Percentiles rank a stretch among this genome's conserved stretches.
phyloP scores from a whole-genome alignment of 1,140 invertebrate genomes.

The Drosophila kanapiae region DNA sequence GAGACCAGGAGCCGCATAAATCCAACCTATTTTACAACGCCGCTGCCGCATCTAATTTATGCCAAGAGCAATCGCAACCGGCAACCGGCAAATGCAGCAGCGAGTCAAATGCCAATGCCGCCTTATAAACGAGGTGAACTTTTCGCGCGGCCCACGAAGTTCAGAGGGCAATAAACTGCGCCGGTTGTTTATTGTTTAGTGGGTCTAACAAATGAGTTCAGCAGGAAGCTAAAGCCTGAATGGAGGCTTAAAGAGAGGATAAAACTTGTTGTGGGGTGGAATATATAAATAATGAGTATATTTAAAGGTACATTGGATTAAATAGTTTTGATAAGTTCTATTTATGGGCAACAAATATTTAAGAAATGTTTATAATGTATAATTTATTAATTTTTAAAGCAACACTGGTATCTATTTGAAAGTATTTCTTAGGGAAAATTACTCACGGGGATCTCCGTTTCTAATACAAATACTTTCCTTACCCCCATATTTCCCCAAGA shows the following conservation, averaged over 20 bases:
- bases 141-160: slow-evolving; percentile 48
- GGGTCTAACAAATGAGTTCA: slow-evolving; percentile 24
- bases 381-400: neutral
- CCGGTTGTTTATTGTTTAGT: slow-evolving; percentile 37
- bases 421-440: neutral
- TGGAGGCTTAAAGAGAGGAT: slow-evolving; percentile 1
- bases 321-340: neutral
- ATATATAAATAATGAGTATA: too few species aligned
- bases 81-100: slow-evolving; percentile 13
- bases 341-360: neutral
- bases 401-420: neutral
- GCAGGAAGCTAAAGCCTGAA: slow-evolving; percentile 17
- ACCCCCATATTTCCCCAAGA: neutral
- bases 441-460: too few species aligned
- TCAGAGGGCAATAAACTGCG: slow-evolving; percentile 77
- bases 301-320: neutral
- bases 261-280: neutral
- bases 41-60: slow-evolving; percentile 70
- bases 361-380: neutral
- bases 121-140: slow-evolving; percentile 65
- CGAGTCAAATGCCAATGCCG: slow-evolving; percentile 50
- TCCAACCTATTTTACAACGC: slow-evolving; percentile 62
- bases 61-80: slow-evolving; percentile 68
- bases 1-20: slow-evolving; percentile 20
- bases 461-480: neutral